Base-by-base conservation (phyloP, 2,888 invertebrate species). In the Sphinx pinastri region DNA sequence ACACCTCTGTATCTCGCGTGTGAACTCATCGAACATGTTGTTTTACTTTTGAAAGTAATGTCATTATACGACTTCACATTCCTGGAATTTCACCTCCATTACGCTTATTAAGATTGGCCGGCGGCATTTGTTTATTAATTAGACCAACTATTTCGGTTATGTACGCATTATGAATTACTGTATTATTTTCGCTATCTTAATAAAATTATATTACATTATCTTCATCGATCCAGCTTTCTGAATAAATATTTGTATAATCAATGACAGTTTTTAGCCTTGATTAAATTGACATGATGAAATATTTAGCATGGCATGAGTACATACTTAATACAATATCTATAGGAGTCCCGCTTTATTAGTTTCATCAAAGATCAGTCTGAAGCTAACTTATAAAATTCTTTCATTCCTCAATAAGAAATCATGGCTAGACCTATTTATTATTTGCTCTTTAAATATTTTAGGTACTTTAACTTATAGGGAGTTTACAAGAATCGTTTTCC, bases 71-170 rank as follows among this genome's bases (percentile, higher is more conserved):
- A 81, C 79, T 83, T 80, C 79, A 84, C 83, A 85, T 88, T 85
- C 88, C 81, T 76, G 81, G 82, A 86, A 89, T 88, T 85, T 84
- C 82, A 84, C 83, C 81, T 82, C 84, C 79, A 87, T 87, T 86
- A 85, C 76, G 75, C 79, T 83, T 81, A 84, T 89, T 87, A 83
- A 84, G 82, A 85, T 85, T 83, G 80, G 81, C 84, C 82, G 77
- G 72, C 74, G 76, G 79, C 80, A 82, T 84, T 83, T 81, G 82
- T 83, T 81, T 81, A 79, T 80, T 78, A 84, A 84, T 81, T 84
- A 85, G 81, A 77, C 74, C 77, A 74, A 75, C 75, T 81, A 63
- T 63, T 63, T 63, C 63, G 47, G 49, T 63, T 49, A 84, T 80
- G 84, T 87, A 90, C 88, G 85, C 81, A 25, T 25, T 25, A 25